Percentiles rank a stretch among this genome's conserved stretches.
Evolutionary conservation across 2,113 vertebrate genomes (phyloP).

Genomic region (Phalacrocorax aristotelis): DNA sequence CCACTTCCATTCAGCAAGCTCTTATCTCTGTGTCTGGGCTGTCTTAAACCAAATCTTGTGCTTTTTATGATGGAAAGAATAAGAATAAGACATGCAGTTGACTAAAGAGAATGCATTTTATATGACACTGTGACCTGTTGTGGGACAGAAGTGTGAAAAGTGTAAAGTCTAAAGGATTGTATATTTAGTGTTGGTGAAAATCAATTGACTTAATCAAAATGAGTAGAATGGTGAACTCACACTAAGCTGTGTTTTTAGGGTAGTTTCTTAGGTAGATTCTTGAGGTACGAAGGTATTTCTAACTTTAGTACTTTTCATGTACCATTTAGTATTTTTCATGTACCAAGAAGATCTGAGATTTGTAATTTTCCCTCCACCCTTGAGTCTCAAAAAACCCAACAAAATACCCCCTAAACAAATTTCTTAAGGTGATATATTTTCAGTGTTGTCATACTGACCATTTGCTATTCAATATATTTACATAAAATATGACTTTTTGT

Average conservation of each 20-base stretch:
- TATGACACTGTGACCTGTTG: neutral
- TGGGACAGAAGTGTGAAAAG: rapidly evolving
- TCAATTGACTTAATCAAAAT: neutral
- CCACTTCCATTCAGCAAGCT: neutral
- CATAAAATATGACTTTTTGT: neutral
- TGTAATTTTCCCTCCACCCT: neutral
- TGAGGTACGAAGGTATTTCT: neutral
- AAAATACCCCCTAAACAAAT: neutral
- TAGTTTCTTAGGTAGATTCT: neutral
- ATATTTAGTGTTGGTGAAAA: neutral
- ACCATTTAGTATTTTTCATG: neutral
- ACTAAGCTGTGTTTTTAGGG: neutral
- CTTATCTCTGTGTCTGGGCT: neutral
- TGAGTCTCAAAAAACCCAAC: neutral
- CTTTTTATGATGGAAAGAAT: neutral
- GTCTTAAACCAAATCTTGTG: neutral
- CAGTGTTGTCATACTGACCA: neutral
- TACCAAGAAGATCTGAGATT: neutral
- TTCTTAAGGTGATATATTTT: neutral
- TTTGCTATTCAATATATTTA: neutral
- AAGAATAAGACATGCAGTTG: neutral
- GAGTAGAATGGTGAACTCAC: neutral
- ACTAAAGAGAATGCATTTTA: neutral
- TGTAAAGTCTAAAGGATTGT: neutral
- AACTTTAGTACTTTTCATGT: neutral